These are phyloP conservation scores for Amphiura filiformis DNA, from an alignment of 35 echinoderm and acorn worm species.

Conservation along the genomic window DNA sequence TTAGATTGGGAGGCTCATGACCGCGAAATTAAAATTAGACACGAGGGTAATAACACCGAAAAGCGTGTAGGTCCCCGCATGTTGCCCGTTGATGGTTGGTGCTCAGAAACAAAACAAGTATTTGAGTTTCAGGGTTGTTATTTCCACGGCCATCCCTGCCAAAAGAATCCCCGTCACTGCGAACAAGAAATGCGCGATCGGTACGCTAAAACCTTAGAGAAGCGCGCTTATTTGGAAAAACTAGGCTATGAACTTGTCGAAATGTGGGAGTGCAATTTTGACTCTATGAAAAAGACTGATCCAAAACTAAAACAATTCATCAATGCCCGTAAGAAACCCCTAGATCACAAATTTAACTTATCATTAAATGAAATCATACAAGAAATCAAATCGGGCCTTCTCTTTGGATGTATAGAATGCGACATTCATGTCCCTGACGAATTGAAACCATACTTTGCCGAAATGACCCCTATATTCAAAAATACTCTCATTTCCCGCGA, in stretches of 20 bases:
- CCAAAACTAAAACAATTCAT: conserved; percentile 6
- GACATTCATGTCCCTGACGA: conserved; percentile 38
- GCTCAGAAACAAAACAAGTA: not conserved
- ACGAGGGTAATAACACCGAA: conserved; percentile 11
- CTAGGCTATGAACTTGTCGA: conserved; percentile 26
- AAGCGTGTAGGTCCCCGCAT: conserved; percentile 20
- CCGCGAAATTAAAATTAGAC: conserved; percentile 20
- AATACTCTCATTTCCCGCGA: not conserved
- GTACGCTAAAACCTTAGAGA: conserved; percentile 35
- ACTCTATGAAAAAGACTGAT: conserved; percentile 5
- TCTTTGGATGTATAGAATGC: conserved; percentile 34
- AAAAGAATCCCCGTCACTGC: not conserved
- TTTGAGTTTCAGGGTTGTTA: conserved; percentile 32
- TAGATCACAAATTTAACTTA: not conserved
- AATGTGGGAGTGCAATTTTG: conserved; percentile 51
- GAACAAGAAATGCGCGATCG: not conserved
- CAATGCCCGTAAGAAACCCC: not conserved
- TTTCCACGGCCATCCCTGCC: conserved; percentile 6
- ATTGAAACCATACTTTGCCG: conserved; percentile 2
- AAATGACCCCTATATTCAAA: conserved; percentile 34
- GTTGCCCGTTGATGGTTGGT: conserved; percentile 36
- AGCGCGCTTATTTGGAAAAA: not conserved
- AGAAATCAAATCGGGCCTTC: not conserved
- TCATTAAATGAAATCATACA: not conserved
- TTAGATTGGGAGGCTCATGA: conserved; percentile 31